A percentile compares a stretch with the other conserved stretches of the same genome.
Evolutionary conservation across 2,797 vertebrate genomes (phyloP).

Genomic region (Taeniopygia guttata): DNA sequence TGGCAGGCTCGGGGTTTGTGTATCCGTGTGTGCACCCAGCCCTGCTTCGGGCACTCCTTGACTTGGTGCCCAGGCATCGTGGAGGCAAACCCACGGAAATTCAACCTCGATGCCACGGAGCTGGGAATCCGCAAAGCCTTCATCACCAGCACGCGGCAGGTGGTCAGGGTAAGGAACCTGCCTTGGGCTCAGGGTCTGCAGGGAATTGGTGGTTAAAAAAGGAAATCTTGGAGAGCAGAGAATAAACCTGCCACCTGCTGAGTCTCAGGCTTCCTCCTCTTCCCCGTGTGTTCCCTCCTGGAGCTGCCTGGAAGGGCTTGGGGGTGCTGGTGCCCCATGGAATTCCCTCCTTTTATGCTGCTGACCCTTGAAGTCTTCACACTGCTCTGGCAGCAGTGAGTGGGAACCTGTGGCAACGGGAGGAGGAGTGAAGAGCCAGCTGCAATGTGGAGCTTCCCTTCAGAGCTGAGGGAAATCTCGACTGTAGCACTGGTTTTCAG

Average conservation of each 20-base stretch:
- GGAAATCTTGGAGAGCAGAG: not conserved
- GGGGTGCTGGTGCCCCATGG: not conserved
- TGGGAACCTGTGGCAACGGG: not conserved
- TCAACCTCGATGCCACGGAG: slow-evolving; percentile 90
- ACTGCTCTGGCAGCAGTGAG: not conserved
- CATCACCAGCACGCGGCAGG: slow-evolving; percentile 88
- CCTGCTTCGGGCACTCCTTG: slow-evolving; percentile 7
- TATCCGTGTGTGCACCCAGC: fast-evolving
- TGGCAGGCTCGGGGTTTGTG: fast-evolving
- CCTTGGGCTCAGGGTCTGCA: not conserved
- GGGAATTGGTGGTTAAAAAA: not conserved
- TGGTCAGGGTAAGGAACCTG: slow-evolving; percentile 84
- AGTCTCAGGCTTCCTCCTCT: not conserved
- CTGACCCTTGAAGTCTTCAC: not conserved
- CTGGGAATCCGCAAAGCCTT: slow-evolving; percentile 92
- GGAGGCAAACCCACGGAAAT: slow-evolving; percentile 96
- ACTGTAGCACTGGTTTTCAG: not conserved
- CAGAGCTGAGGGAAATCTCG: fast-evolving
- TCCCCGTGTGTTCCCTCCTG: fast-evolving
- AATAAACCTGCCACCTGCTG: not conserved
- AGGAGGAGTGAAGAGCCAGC: not conserved
- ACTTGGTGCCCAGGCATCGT: slow-evolving; percentile 83
- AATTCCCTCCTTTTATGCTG: not conserved
- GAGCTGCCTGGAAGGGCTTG: not conserved
- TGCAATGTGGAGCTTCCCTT: not conserved